Base-by-base conservation (phyloP, 2,113 vertebrate species). In the Takifugu bimaculatus region DNA sequence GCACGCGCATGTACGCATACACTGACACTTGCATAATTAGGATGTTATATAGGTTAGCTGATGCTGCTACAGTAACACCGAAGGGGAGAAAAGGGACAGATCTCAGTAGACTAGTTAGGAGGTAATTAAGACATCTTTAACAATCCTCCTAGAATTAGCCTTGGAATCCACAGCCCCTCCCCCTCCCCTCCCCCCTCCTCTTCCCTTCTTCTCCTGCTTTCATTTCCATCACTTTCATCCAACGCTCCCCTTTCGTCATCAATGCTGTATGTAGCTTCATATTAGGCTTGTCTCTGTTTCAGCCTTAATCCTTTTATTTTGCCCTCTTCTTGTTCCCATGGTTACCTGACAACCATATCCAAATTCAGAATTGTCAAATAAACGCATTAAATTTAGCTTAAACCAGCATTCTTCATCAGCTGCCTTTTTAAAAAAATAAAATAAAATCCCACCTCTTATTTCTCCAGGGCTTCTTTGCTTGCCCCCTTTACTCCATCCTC, bases 111-210 rank as follows among this genome's bases (percentile, higher is more conserved):
- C 60, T 50, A 42, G 9, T 32, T 28, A 64, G 55, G 57, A 62
- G 67, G 85, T 90, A 87, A 89, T 89, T 87, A 90, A 90, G 78
- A 72, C 15, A 2, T 82, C 66, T 81, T 75, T 68, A 75, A 63
- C 39, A 63, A 70, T 58, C 83, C 74, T 70, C 27, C 50, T 69
- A 71, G 74, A 83, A 78, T 75, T 69, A 42, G 55, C 50, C 63
- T 83, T 79, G 77, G 73, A 68, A 49, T 48, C 26, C 27, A 7
- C 32, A 5, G 47, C 45, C 49, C 68, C 47, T 54, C 49, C 73
- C 44, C 55, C 44, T 49, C 58, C 45, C 44, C 42, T 76, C 11
- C 6, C n/a, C 25, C 12, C 12, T 50, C 50, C 25, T 53, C 26
- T n/a, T 13, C 26, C 3, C 52, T 53, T 14, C 51, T 53, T 27